A percentile compares a stretch with the other conserved stretches of the same genome.
These are phyloP conservation scores for Akabosia matsudoensis DNA, from an alignment of 1,140 invertebrate species.

Conservation along the genomic window DNA sequence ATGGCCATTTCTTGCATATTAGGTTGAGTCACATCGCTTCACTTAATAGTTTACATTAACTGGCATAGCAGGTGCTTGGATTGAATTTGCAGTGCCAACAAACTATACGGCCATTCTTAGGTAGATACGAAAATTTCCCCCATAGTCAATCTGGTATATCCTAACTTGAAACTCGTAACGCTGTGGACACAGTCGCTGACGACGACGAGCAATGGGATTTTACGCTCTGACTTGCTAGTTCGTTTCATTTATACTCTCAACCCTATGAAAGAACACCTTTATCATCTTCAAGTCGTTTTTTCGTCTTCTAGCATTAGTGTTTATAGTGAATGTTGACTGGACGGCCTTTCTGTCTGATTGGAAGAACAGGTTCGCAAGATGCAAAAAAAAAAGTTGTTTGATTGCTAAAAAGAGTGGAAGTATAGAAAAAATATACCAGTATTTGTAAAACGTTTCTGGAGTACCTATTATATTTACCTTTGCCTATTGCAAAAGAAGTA, in stretches of 20 bases:
- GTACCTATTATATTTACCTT: no score
- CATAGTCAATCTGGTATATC: neutral
- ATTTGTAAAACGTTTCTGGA: neutral
- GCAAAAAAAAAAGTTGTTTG: neutral
- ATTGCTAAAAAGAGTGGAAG: neutral
- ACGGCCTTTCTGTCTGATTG: slow-evolving; percentile 5
- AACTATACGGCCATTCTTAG: no score
- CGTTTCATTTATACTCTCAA: neutral
- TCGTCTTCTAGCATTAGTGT: no score
- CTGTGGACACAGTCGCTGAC: neutral
- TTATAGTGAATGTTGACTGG: slow-evolving; percentile 2
- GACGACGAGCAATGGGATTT: neutral
- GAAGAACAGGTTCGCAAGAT: neutral
- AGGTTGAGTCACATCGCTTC: neutral
- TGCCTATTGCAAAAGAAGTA: neutral
- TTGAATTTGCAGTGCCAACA: neutral
- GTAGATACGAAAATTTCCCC: neutral
- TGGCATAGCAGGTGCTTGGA: neutral
- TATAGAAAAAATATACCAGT: neutral
- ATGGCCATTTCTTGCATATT: neutral
- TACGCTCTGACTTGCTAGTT: neutral
- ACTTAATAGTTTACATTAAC: neutral
- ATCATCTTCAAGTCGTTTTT: neutral
- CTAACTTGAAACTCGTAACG: neutral
- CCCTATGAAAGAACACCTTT: neutral